Conservation (phyloP, 2,888 invertebrate genomes). For the Eurytoma adleriae region DNA sequence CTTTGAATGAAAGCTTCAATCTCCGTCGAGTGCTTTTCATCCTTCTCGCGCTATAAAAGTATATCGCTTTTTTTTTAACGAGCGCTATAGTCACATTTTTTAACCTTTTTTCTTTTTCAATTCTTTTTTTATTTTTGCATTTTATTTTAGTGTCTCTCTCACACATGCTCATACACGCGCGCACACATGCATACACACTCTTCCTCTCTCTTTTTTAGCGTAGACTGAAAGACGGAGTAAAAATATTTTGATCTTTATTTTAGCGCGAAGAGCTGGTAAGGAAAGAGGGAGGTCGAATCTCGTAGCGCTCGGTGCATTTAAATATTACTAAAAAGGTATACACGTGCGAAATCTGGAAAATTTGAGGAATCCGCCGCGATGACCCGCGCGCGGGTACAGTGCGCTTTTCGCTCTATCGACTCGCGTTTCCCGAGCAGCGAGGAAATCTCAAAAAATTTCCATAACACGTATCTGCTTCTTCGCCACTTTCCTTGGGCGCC, state of each 20-base stretch:
- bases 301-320: too few species aligned
- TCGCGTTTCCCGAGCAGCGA: background rate
- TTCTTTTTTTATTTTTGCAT: too few species aligned
- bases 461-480: conserved; percentile 51
- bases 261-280: too few species aligned
- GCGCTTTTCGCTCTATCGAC: background rate
- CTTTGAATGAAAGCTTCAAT: background rate
- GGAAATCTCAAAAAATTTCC: conserved; percentile 58
- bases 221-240: too few species aligned
- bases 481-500: background rate
- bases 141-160: too few species aligned
- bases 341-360: background rate
- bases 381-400: background rate
- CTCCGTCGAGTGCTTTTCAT: background rate
- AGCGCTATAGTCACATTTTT: too few species aligned
- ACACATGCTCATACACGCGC: too few species aligned
- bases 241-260: too few species aligned
- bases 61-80: background rate
- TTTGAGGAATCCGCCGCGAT: background rate
- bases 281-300: too few species aligned
- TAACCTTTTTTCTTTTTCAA: too few species aligned
- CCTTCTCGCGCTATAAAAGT: background rate
- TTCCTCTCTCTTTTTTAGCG: too few species aligned
- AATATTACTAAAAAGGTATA: background rate
- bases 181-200: too few species aligned